Percentiles rank a stretch among this genome's conserved stretches.
Evolutionary conservation across 2,797 vertebrate species (phyloP).

Genomic region (Galago senegalensis): DNA sequence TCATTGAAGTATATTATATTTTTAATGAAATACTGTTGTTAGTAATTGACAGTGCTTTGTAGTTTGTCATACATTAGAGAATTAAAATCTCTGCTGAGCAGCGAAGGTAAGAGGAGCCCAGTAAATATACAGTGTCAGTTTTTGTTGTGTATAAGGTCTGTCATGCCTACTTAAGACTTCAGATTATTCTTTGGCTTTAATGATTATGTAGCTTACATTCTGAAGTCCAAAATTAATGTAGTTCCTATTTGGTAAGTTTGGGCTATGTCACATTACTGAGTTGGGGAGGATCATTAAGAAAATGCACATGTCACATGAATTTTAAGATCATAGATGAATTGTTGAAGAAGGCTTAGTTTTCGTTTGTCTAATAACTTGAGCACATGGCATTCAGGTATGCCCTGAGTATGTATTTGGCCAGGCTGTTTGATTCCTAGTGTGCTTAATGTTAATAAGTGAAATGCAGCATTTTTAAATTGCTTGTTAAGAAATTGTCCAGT

Average conservation of each 20-base stretch:
- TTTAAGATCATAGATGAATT: background rate
- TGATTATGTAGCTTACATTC: background rate
- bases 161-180: background rate
- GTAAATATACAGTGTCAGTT: background rate
- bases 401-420: background rate
- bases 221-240: background rate
- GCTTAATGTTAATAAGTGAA: constrained; percentile 64
- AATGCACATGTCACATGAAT: background rate
- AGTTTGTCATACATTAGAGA: background rate
- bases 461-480: background rate
- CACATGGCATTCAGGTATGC: background rate
- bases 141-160: background rate
- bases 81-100: background rate
- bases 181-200: background rate
- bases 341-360: background rate
- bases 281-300: constrained; percentile 28
- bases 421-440: constrained; percentile 13
- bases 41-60: background rate
- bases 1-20: background rate
- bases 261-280: background rate
- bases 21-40: constrained; percentile 24
- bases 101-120: constrained; percentile 32
- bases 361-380: background rate
- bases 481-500: constrained; percentile 51
- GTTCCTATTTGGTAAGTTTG: background rate